phyloP scores from a whole-genome alignment of 2,113 vertebrate genomes.

The Mormyrus lacerda region DNA sequence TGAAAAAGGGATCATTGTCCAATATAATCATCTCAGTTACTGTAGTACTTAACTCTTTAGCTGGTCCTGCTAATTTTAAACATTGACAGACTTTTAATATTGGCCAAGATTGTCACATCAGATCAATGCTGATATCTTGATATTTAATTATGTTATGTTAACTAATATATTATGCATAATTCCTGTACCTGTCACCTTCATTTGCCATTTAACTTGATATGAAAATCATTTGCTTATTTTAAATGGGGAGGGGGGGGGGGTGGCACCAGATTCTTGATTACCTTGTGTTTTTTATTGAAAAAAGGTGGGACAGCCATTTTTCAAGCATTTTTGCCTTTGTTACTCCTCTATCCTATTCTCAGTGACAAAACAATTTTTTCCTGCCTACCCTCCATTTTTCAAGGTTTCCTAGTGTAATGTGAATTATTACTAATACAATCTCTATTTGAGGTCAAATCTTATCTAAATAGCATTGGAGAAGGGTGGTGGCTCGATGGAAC shows the following conservation, averaged over 20 bases:
- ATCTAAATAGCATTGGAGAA: neutral
- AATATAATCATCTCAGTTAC: neutral
- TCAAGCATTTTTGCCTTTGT: neutral
- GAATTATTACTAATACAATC: neutral
- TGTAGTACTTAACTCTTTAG: neutral
- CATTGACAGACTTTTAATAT: neutral
- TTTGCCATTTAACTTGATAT: neutral
- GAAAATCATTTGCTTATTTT: neutral
- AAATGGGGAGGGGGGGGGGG: neutral
- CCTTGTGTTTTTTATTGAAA: neutral
- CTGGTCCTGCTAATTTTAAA: neutral
- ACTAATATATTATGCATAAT: neutral
- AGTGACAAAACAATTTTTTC: neutral
- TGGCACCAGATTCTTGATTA: too few species aligned
- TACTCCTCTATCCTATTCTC: neutral
- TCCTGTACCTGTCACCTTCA: neutral
- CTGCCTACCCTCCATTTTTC: neutral
- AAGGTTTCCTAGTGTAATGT: neutral
- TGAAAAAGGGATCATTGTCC: neutral
- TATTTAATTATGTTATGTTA: neutral
- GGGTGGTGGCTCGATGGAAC: neutral
- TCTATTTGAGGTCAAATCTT: neutral
- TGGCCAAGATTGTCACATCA: neutral
- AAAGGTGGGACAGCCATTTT: neutral
- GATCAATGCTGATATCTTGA: neutral